Evolutionary conservation across 30 jellyfish, hydroid and myxozoan species (phyloP).

Genomic region (Hydractinia symbiolongicarpus): DNA sequence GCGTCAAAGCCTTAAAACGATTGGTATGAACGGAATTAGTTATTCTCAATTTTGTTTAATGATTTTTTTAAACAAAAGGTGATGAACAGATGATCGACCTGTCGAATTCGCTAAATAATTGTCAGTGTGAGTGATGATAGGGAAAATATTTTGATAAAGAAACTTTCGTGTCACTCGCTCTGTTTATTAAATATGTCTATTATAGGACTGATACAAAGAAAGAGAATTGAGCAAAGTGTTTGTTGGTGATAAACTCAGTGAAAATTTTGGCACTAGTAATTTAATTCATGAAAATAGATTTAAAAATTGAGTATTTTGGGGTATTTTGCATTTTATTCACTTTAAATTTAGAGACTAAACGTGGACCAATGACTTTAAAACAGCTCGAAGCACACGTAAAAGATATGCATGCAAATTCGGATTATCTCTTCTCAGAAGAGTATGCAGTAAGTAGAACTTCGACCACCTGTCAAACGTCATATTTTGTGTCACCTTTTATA

Average conservation of each 20-base stretch:
- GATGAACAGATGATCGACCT: neutral
- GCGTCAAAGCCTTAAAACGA: slow-evolving; percentile 15
- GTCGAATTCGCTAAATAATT: too few species aligned
- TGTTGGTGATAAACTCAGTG: too few species aligned
- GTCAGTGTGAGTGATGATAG: too few species aligned
- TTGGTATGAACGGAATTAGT: neutral
- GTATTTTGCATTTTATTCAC: neutral
- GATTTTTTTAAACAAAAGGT: neutral
- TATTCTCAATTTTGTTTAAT: neutral
- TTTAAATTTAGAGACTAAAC: slow-evolving; percentile 43
- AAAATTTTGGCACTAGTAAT: too few species aligned
- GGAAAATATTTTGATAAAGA: too few species aligned
- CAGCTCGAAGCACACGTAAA: slow-evolving; percentile 62
- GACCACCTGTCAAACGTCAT: too few species aligned
- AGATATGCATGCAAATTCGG: slow-evolving; percentile 80
- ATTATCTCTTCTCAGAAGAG: slow-evolving; percentile 83
- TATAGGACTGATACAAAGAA: too few species aligned
- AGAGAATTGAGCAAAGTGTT: too few species aligned
- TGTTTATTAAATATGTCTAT: too few species aligned
- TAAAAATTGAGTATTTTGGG: neutral
- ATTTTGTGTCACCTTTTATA: neutral
- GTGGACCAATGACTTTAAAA: slow-evolving; percentile 40
- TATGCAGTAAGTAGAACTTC: slow-evolving; percentile 47
- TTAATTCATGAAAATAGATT: too few species aligned
- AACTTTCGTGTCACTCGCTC: too few species aligned